Evolutionary conservation across 2,113 vertebrate genomes (phyloP), one percentile per base, ranked within the genome.

Genomic region (Elephas maximus): DNA sequence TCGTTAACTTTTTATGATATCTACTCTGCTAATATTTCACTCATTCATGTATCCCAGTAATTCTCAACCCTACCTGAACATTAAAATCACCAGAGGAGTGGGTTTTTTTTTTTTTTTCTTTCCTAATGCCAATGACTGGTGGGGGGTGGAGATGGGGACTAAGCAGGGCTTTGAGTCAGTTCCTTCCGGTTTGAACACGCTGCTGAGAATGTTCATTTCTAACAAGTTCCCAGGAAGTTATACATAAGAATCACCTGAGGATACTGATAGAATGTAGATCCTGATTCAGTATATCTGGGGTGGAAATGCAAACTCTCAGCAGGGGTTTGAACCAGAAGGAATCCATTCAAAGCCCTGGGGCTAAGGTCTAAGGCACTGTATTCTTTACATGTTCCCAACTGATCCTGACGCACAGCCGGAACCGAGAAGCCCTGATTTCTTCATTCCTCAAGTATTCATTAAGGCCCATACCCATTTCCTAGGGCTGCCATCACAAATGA

Each of bases 371-470:
- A 45, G 51, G 41, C 44, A 21, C 0, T 6, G 30, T 21, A 14
- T 9, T 80, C 44, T 63, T 26, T 51, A 51, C 51, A 45, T 63
- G 12, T 53, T 33, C 79, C 51, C 45, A 1, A 62, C 8, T 30
- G 28, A 63, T 5, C 21, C 8, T 1, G 41, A n/a, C 1, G 1
- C 0, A 6, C 8, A 20, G 6, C 84, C 9, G 1, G 41, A 21
- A 41, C 1, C 28, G 45, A 48, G 24, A 53, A 5, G 8, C 57
- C 53, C 41, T 41, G 21, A 37, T 0, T 11, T 21, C 15, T 2
- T 12, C 3, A 26, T 23, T 21, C 24, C 2, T 1, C 30, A 37
- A 26, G 41, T 2, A 9, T 21, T 37, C 84, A 28, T 37, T 3
- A 21, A 0, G 9, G 5, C 18, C 11, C 0, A 1, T 5, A 8